Evolutionary conservation across 2,888 invertebrate genomes (phyloP).

Genomic region (Ophion obscuratus): DNA sequence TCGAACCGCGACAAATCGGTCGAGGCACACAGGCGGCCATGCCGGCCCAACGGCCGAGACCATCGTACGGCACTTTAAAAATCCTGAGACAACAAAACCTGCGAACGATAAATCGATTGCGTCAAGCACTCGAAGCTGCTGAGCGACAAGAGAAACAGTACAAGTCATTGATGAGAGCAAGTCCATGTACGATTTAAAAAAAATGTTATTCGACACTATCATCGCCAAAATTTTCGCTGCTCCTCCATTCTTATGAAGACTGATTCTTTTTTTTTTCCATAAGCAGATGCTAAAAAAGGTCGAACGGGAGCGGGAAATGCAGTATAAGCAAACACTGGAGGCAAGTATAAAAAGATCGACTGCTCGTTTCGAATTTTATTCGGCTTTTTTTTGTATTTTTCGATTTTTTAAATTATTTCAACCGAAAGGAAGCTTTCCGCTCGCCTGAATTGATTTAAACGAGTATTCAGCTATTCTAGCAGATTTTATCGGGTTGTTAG

Average conservation of each 20-base stretch:
- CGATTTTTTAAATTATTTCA: too few relatives aligned
- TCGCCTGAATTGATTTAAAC: too few relatives aligned
- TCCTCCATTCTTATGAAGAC: slow-evolving; percentile 8
- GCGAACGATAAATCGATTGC: slow-evolving; percentile 90
- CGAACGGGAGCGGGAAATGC: slow-evolving; percentile 92
- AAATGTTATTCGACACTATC: background rate
- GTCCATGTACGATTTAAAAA: slow-evolving; percentile 86
- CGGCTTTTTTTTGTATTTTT: too few relatives aligned
- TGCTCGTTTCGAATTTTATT: too few relatives aligned
- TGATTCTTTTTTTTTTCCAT: background rate
- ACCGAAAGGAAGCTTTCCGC: too few relatives aligned
- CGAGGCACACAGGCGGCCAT: slow-evolving; percentile 70
- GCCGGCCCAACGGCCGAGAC: slow-evolving; percentile 82
- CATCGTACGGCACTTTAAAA: slow-evolving; percentile 87
- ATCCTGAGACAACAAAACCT: slow-evolving; percentile 92
- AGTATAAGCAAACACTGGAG: slow-evolving; percentile 90
- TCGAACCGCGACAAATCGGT: slow-evolving; percentile 79
- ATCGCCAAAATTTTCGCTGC: background rate
- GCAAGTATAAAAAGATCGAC: slow-evolving; percentile 83
- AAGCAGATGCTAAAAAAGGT: slow-evolving; percentile 87
- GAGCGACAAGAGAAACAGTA: slow-evolving; percentile 92
- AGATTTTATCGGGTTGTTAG: too few relatives aligned
- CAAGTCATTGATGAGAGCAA: slow-evolving; percentile 91
- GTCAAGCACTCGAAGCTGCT: slow-evolving; percentile 92
- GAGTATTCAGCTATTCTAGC: too few relatives aligned